These are phyloP conservation scores for Batillaria attramentaria DNA, from an alignment of 1,140 invertebrate genomes.

Conservation along the genomic window DNA sequence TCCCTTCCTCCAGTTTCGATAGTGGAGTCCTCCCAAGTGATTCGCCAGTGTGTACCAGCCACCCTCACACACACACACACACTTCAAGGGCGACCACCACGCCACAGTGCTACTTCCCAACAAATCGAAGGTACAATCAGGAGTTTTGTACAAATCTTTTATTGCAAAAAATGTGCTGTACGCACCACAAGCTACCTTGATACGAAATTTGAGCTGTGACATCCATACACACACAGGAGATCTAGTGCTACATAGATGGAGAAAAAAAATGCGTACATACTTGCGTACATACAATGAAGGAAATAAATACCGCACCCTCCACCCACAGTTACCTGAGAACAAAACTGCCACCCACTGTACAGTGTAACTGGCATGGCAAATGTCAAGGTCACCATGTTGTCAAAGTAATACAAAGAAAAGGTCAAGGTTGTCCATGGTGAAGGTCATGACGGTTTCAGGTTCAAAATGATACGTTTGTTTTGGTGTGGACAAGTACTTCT, in stretches of 20 bases:
- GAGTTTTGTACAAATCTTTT: constrained; percentile 19
- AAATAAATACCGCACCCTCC: constrained; percentile 27
- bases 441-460: too few species aligned
- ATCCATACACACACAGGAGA: constrained; percentile 22
- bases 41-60: too few species aligned
- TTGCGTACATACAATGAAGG: neutral
- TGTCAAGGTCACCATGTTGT: constrained; percentile 22
- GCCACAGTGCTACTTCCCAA: neutral
- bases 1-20: too few species aligned
- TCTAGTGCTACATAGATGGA: constrained; percentile 21
- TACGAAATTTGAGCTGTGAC: constrained; percentile 22
- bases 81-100: neutral
- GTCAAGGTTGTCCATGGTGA: constrained; percentile 13
- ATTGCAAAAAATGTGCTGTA: constrained; percentile 24
- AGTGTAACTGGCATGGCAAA: constrained; percentile 6
- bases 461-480: too few species aligned
- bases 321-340: constrained; percentile 30
- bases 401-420: constrained; percentile 15
- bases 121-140: neutral
- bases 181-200: neutral
- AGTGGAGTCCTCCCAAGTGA: too few species aligned
- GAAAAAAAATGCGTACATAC: constrained; percentile 17
- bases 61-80: constrained; percentile 5
- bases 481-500: too few species aligned
- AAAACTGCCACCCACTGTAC: constrained; percentile 8